Evolutionary conservation across 2,888 invertebrate species (phyloP).

Genomic region (Argyresthia goedartella): DNA sequence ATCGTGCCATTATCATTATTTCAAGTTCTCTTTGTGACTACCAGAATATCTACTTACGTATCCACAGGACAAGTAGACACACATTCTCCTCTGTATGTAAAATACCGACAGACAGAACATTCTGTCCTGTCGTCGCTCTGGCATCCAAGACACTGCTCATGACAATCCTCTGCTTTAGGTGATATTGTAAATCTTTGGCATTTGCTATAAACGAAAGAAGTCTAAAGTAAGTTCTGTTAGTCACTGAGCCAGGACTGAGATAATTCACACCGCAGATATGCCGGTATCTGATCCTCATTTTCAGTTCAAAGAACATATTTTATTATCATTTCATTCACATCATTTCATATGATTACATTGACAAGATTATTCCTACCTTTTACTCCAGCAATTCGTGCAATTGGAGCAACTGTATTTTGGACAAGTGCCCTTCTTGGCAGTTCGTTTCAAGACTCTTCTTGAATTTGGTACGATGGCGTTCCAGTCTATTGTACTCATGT

Average conservation of each 20-base stretch:
- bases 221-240: background rate
- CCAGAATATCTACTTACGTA: slow-evolving; percentile 65
- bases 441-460: too few species aligned
- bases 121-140: slow-evolving; percentile 66
- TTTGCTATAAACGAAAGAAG: slow-evolving; percentile 26
- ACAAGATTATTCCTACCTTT: too few species aligned
- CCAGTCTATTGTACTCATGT: slow-evolving; percentile 68
- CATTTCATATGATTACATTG: too few species aligned
- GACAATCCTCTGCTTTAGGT: slow-evolving; percentile 68
- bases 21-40: too few species aligned
- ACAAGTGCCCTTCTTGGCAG: too few species aligned
- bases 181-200: slow-evolving; percentile 63
- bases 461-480: slow-evolving; percentile 32
- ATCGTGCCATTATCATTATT: too few species aligned
- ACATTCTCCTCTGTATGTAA: slow-evolving; percentile 68
- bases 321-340: too few species aligned
- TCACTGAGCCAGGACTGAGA: background rate
- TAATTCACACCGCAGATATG: too few species aligned
- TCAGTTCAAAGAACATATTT: too few species aligned
- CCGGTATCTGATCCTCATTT: too few species aligned
- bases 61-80: slow-evolving; percentile 74
- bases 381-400: too few species aligned
- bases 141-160: slow-evolving; percentile 84
- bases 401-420: too few species aligned
- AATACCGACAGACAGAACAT: slow-evolving; percentile 79